These are phyloP conservation scores for Sebastes wilsoni DNA, from an alignment of 2,797 vertebrate species.

Conservation along the genomic window DNA sequence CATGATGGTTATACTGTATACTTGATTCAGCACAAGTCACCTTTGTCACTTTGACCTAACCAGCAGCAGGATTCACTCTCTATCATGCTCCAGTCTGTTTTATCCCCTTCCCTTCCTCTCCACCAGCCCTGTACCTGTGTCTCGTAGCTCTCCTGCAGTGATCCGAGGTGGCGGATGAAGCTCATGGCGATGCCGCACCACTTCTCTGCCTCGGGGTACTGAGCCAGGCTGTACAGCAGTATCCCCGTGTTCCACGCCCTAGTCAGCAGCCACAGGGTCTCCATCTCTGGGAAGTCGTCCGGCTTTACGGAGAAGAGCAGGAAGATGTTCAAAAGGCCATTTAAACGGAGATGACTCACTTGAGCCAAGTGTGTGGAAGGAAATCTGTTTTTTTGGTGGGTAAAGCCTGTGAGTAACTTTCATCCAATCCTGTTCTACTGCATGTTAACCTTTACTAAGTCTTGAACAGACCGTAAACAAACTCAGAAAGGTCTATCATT, in stretches of 20 bases:
- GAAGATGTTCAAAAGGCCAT: conserved; percentile 50
- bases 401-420: conserved; percentile 32
- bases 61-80: conserved; percentile 4
- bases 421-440: conserved; percentile 42
- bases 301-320: conserved; percentile 70
- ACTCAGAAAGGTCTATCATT: conserved; percentile 17
- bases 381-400: conserved; percentile 9
- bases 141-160: conserved; percentile 90
- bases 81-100: not conserved
- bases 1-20: not conserved
- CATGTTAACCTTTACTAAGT: conserved; percentile 48
- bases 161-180: conserved; percentile 86
- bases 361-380: conserved; percentile 10
- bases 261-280: conserved; percentile 92
- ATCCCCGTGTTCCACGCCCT: conserved; percentile 93
- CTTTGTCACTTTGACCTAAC: not conserved
- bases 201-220: conserved; percentile 87
- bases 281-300: conserved; percentile 87
- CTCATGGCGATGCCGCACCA: conserved; percentile 91
- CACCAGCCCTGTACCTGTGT: conserved; percentile 79
- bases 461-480: conserved; percentile 36
- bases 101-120: not conserved
- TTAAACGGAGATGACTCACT: conserved; percentile 39
- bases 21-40: not conserved
- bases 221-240: conserved; percentile 83